phyloP scores from a whole-genome alignment of 2,888 invertebrate species.

The Psylliodes chrysocephalus region DNA sequence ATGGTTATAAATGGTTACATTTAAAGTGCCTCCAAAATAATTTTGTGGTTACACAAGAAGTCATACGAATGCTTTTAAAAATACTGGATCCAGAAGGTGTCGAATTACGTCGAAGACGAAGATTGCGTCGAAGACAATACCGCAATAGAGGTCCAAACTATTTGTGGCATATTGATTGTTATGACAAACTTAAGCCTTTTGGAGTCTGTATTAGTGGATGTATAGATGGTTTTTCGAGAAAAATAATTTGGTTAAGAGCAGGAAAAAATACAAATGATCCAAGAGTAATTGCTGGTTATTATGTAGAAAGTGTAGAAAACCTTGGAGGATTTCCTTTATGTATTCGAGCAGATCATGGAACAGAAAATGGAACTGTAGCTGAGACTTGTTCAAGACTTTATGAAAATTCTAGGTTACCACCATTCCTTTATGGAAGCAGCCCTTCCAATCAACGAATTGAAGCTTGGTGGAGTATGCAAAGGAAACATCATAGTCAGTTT shows the following conservation, averaged over 20 bases:
- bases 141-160: conserved; percentile 33
- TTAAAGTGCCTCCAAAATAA: conserved; percentile 4
- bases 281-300: conserved; percentile 26
- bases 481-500: conserved; percentile 3
- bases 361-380: conserved; percentile 34
- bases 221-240: conserved; percentile 36
- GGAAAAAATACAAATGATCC: conserved; percentile 27
- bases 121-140: conserved; percentile 25
- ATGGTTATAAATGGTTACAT: conserved; percentile 15
- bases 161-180: conserved; percentile 39
- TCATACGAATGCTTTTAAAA: background rate
- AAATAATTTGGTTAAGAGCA: conserved; percentile 34
- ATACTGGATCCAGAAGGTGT: conserved; percentile 10
- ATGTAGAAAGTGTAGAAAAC: conserved; percentile 10
- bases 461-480: conserved; percentile 13
- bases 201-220: conserved; percentile 34
- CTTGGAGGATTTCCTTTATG: conserved; percentile 24
- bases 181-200: conserved; percentile 40
- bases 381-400: too few species aligned
- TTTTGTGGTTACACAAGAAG: conserved; percentile 10
- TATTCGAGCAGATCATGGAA: conserved; percentile 33
- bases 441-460: conserved; percentile 30
- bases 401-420: too few species aligned
- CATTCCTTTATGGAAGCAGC: conserved; percentile 26
- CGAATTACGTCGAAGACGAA: conserved; percentile 11